A percentile compares a stretch with the other conserved stretches of the same genome.
Conservation (phyloP, 2,113 vertebrate species). For the Anarhynchus alexandrinus region DNA sequence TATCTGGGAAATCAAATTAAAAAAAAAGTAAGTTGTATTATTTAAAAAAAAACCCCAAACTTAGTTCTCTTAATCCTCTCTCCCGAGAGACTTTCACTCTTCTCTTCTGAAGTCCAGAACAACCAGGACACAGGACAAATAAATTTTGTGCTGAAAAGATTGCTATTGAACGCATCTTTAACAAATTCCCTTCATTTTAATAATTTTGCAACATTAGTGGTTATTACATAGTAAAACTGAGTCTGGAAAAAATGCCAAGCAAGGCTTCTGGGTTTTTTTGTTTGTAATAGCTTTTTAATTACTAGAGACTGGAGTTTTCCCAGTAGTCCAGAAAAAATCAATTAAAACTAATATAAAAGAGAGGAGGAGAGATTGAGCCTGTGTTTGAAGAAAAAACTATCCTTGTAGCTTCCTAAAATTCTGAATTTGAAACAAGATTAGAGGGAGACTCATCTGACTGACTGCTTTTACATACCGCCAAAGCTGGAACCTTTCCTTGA, state of each 20-base stretch:
- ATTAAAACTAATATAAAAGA: background rate
- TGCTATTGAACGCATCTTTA: background rate
- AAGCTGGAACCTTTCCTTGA: background rate
- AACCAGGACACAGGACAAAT: background rate
- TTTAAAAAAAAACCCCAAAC: accelerated
- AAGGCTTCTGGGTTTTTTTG: background rate
- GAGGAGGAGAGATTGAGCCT: background rate
- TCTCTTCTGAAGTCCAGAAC: background rate
- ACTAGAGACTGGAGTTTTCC: background rate
- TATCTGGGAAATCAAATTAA: background rate
- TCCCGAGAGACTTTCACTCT: background rate
- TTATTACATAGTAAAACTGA: background rate
- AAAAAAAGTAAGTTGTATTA: accelerated
- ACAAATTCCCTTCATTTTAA: background rate
- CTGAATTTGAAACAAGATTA: background rate
- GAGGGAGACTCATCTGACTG: background rate
- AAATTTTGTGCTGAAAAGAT: background rate
- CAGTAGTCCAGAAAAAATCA: background rate
- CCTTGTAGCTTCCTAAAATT: background rate
- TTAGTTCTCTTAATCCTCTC: background rate
- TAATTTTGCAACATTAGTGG: background rate
- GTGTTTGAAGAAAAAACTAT: background rate
- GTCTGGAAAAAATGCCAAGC: background rate
- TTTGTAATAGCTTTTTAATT: background rate
- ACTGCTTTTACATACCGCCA: background rate